Conservation (phyloP, 1,140 invertebrate genomes). For the Rhopalosiphum padi region DNA sequence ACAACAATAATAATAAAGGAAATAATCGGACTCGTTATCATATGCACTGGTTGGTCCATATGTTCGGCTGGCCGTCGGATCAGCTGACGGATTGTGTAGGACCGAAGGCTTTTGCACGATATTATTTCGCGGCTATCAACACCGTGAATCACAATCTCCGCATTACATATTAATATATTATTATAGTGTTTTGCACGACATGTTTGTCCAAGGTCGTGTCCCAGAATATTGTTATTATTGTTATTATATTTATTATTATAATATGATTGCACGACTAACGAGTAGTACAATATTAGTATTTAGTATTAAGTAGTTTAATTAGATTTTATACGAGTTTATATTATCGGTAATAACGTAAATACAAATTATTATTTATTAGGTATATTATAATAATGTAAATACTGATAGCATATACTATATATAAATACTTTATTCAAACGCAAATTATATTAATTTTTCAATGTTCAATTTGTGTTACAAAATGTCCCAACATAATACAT, state of each 20-base stretch:
- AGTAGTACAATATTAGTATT: background rate
- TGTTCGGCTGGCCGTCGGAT: background rate
- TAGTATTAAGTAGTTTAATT: background rate
- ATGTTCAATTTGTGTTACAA: background rate
- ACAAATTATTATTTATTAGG: background rate
- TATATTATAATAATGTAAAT: background rate
- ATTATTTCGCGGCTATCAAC: conserved; percentile 1
- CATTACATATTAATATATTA: background rate
- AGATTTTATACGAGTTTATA: background rate
- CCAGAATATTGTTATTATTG: background rate
- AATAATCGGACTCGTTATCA: background rate
- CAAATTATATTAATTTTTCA: background rate
- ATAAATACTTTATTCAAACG: background rate
- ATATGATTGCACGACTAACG: background rate
- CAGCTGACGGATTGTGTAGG: background rate
- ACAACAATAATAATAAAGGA: conserved; percentile 28
- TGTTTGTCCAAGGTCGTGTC: background rate
- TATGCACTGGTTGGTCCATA: background rate
- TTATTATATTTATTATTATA: conserved; percentile 8
- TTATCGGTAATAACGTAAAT: background rate
- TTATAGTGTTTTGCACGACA: background rate
- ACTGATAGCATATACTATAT: background rate
- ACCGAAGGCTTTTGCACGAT: background rate
- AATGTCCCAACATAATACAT: background rate
- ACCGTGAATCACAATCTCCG: background rate